phyloP scores from a whole-genome alignment of 2,113 vertebrate genomes.

The Campylomormyrus tamandua region DNA sequence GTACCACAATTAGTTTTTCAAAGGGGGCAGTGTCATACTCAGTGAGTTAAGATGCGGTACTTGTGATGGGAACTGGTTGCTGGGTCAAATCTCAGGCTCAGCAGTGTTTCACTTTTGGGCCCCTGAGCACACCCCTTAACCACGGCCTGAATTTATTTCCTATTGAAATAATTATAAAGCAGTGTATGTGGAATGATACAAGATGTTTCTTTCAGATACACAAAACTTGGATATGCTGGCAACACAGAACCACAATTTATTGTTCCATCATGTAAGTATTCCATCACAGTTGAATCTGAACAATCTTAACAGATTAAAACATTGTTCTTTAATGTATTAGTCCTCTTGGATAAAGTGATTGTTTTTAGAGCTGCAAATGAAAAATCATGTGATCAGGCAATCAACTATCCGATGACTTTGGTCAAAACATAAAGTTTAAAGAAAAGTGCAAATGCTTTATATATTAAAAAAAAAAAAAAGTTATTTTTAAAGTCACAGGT shows the following conservation, averaged over 20 bases:
- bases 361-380: background rate
- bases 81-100: background rate
- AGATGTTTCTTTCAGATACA: slow-evolving; percentile 69
- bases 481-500: too few species aligned
- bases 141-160: background rate
- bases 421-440: background rate
- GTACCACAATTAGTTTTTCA: background rate
- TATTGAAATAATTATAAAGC: background rate
- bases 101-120: background rate
- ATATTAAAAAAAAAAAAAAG: background rate
- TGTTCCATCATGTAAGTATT: slow-evolving; percentile 92
- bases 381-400: background rate
- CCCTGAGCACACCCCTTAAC: background rate
- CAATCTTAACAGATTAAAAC: background rate
- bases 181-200: background rate
- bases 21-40: background rate
- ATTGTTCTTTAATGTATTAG: background rate
- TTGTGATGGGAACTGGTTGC: background rate
- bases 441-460: background rate
- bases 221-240: slow-evolving; percentile 94
- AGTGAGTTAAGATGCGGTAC: background rate
- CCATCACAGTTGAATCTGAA: background rate
- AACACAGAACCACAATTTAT: slow-evolving; percentile 98
- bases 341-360: background rate
- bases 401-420: background rate